A percentile compares a stretch with the other conserved stretches of the same genome.
Evolutionary conservation across 2,113 vertebrate species (phyloP).

Genomic region (Coracopsis vasa): DNA sequence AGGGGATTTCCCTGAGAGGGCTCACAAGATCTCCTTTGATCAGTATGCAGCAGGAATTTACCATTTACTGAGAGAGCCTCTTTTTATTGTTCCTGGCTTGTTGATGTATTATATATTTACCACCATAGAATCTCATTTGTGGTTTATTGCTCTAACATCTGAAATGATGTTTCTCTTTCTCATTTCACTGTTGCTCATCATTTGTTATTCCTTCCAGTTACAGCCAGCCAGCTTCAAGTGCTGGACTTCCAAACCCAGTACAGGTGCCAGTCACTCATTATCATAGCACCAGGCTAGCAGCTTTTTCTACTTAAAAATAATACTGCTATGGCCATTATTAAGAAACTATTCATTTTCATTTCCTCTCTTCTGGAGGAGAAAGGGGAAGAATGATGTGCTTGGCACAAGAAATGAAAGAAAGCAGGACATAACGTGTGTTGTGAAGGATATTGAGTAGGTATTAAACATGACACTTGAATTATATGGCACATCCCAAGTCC

Average conservation of each 20-base stretch:
- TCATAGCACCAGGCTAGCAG: not conserved
- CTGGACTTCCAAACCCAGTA: not conserved
- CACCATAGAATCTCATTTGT: not conserved
- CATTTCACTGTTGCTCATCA: not conserved
- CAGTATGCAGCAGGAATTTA: not conserved
- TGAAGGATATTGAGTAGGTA: too few species aligned
- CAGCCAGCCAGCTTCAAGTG: not conserved
- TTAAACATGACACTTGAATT: not conserved
- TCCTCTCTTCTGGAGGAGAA: not conserved
- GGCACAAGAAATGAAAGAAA: not conserved
- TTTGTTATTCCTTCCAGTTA: not conserved
- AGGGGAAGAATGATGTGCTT: not conserved
- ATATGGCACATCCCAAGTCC: not conserved
- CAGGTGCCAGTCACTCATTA: rapidly evolving
- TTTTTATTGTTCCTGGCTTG: not conserved
- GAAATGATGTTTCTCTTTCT: not conserved
- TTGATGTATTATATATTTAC: not conserved
- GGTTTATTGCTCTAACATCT: not conserved
- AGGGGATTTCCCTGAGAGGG: not conserved
- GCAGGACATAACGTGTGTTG: not conserved
- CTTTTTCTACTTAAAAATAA: not conserved
- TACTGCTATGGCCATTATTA: not conserved
- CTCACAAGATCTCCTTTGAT: not conserved
- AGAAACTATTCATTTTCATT: not conserved
- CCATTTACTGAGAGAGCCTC: not conserved